phyloP scores from a whole-genome alignment of 2,888 invertebrate genomes.

The Leptarthrus brevirostris region DNA sequence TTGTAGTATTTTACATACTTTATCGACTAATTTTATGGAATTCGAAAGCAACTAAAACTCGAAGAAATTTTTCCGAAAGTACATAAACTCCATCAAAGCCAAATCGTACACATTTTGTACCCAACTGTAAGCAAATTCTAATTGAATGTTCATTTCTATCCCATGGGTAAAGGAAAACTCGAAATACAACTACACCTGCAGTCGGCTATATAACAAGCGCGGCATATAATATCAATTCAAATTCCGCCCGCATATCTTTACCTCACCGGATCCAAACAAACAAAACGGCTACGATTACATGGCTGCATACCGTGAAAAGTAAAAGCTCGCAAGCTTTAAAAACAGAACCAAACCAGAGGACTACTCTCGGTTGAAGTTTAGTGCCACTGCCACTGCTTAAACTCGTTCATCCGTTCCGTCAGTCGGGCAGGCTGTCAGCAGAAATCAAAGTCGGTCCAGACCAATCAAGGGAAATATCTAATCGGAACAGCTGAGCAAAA shows the following conservation, averaged over 20 bases:
- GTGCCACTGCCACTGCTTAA: too few species aligned
- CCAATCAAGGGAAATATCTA: constrained; percentile 27
- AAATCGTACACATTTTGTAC: too few species aligned
- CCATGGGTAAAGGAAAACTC: not conserved
- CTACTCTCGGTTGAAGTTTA: too few species aligned
- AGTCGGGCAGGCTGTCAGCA: not conserved
- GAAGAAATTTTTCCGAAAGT: too few species aligned
- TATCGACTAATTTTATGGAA: too few species aligned
- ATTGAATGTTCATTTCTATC: not conserved
- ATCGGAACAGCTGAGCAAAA: constrained; percentile 33
- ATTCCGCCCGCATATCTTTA: not conserved
- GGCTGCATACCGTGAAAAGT: constrained; percentile 31
- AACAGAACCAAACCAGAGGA: too few species aligned
- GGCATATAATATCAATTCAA: not conserved
- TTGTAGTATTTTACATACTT: too few species aligned
- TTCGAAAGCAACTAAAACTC: too few species aligned
- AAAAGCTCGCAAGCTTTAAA: constrained; percentile 26
- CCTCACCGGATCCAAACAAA: not conserved
- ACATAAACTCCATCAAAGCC: too few species aligned
- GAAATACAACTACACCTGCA: constrained; percentile 7
- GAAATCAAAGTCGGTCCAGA: constrained; percentile 16
- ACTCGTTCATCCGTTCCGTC: not conserved
- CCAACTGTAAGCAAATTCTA: too few species aligned
- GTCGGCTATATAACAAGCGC: not conserved
- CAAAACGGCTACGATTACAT: too few species aligned